phyloP scores from a whole-genome alignment of 2,113 vertebrate species.

The Ariopsis seemanni region DNA sequence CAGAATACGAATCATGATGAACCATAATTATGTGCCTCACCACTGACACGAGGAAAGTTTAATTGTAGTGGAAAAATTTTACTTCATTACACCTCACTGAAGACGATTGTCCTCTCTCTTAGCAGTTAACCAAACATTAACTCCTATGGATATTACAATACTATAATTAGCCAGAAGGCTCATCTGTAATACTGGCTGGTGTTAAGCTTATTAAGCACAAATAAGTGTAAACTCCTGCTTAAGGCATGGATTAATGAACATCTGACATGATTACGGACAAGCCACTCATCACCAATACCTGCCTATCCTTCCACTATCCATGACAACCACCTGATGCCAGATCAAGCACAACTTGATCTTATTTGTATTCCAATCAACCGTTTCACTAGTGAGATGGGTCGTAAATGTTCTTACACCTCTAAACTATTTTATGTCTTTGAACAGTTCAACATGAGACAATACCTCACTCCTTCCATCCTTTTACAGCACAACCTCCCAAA shows the following conservation, averaged over 20 bases:
- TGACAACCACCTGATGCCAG: background rate
- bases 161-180: background rate
- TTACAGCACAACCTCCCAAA: background rate
- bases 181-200: background rate
- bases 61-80: too few relatives aligned
- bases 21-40: background rate
- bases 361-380: background rate
- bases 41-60: background rate
- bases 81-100: too few relatives aligned
- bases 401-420: background rate
- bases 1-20: background rate
- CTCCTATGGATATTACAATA: background rate
- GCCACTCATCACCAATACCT: background rate
- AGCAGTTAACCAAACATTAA: background rate
- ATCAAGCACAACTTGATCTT: background rate
- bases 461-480: background rate
- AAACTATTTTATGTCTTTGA: background rate
- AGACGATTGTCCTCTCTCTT: background rate
- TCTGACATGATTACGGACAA: background rate
- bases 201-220: background rate
- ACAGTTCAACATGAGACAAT: background rate
- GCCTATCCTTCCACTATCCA: background rate
- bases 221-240: background rate
- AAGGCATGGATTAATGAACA: background rate
- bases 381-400: background rate